Evolutionary conservation across 1,140 invertebrate genomes (phyloP).

Genomic region (Nixonia krombeini): DNA sequence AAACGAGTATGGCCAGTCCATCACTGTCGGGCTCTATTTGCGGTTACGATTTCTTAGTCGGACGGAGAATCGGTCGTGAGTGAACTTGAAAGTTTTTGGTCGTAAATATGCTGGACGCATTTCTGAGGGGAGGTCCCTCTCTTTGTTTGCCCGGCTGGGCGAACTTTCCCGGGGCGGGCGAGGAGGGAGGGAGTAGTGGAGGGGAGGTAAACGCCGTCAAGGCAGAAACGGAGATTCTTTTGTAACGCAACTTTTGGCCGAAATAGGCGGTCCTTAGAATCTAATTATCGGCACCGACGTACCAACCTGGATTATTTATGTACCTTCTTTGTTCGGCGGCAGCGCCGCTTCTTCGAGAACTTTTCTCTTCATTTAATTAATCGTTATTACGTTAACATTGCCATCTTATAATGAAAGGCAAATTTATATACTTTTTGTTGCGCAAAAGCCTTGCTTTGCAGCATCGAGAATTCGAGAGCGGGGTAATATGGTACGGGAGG

Average conservation of each 20-base stretch:
- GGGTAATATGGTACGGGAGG: too few species aligned
- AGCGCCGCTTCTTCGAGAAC: too few species aligned
- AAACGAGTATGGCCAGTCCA: too few species aligned
- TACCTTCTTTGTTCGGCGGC: constrained; percentile 5
- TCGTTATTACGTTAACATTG: too few species aligned
- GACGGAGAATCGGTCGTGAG: not conserved
- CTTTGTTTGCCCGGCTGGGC: constrained; percentile 40
- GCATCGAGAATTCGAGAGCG: too few species aligned
- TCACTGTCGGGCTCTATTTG: too few species aligned
- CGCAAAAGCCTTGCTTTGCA: too few species aligned
- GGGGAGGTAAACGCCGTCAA: constrained; percentile 4
- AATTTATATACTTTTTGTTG: too few species aligned
- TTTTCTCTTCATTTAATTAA: too few species aligned
- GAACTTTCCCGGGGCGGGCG: constrained; percentile 8
- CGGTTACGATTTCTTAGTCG: constrained; percentile 12
- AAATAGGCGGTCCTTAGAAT: constrained; percentile 55
- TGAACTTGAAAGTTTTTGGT: constrained; percentile 18
- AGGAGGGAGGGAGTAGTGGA: constrained; percentile 2
- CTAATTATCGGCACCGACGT: constrained; percentile 46
- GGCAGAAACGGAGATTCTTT: constrained; percentile 42
- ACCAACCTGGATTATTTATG: constrained; percentile 20
- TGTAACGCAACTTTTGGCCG: constrained; percentile 47
- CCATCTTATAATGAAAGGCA: too few species aligned
- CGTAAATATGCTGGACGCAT: constrained; percentile 52
- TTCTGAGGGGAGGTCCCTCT: constrained; percentile 35